phyloP scores from a whole-genome alignment of 2,888 invertebrate species.

The Agrochola lychnidis region DNA sequence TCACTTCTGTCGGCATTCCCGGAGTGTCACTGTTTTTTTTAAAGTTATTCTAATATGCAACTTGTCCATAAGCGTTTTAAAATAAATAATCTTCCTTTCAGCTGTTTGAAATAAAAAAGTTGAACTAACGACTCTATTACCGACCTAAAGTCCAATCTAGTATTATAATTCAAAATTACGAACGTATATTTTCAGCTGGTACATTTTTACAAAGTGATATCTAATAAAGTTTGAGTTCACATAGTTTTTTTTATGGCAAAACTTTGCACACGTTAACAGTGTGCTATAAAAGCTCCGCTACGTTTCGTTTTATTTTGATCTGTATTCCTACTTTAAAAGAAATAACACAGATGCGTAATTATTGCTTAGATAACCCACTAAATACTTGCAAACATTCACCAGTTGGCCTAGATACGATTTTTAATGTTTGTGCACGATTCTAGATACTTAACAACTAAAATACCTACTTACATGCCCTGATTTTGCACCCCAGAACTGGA shows the following conservation, averaged over 20 bases:
- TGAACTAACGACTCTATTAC: background rate
- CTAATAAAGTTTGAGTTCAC: background rate
- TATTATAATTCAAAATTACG: background rate
- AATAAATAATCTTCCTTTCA: background rate
- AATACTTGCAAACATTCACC: slow-evolving; percentile 6
- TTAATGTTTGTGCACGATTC: slow-evolving; percentile 14
- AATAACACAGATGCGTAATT: slow-evolving; percentile 30
- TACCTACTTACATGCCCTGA: background rate
- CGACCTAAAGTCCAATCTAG: background rate
- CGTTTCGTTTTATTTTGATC: slow-evolving; percentile 18
- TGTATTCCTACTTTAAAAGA: slow-evolving; percentile 17
- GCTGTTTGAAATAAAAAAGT: background rate
- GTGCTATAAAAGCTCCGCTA: slow-evolving; percentile 18
- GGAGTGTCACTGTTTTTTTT: too few relatives aligned
- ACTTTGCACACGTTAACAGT: background rate
- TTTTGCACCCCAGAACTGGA: background rate
- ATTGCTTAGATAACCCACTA: slow-evolving; percentile 47
- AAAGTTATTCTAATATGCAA: too few relatives aligned
- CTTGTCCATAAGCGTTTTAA: too few relatives aligned
- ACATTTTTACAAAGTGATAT: background rate
- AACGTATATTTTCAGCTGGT: background rate
- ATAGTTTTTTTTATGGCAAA: background rate
- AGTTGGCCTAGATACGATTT: slow-evolving; percentile 23
- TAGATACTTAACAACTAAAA: background rate
- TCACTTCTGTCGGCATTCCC: too few relatives aligned